These are phyloP conservation scores for Drosophila setifemur DNA, from an alignment of 1,140 invertebrate species.

Conservation along the genomic window DNA sequence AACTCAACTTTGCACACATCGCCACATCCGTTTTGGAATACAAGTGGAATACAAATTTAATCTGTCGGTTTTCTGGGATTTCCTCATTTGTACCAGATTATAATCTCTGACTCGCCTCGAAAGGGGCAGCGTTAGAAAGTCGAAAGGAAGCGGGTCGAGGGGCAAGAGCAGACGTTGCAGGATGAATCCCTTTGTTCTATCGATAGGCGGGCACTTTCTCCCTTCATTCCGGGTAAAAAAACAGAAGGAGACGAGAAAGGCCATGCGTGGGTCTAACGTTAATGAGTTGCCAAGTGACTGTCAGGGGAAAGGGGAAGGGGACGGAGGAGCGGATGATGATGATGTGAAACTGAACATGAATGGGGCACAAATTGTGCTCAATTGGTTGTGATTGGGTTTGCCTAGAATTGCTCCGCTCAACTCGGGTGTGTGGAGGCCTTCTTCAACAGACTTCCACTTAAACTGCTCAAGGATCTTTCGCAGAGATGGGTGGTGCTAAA, in stretches of 20 bases:
- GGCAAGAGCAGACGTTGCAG: neutral
- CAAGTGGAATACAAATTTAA: constrained; percentile 76
- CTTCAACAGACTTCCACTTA: constrained; percentile 32
- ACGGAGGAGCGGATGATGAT: constrained; percentile 2
- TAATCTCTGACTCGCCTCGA: constrained; percentile 37
- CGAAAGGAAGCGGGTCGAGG: neutral
- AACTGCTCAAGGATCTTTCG: neutral
- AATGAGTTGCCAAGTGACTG: constrained; percentile 66
- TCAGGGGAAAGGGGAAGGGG: neutral
- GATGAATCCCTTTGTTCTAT: constrained; percentile 45
- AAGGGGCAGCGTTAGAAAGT: neutral
- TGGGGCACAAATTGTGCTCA: constrained; percentile 45
- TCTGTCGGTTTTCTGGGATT: constrained; percentile 74
- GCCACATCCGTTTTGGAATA: constrained; percentile 55
- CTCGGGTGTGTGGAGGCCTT: neutral
- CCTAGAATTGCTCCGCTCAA: neutral
- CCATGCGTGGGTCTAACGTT: constrained; percentile 37
- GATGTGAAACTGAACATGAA: constrained; percentile 41
- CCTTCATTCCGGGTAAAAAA: constrained; percentile 17
- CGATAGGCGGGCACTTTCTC: constrained; percentile 48
- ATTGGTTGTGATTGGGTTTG: constrained; percentile 48
- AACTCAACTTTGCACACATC: constrained; percentile 66
- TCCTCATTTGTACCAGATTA: constrained; percentile 75
- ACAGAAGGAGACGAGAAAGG: constrained; percentile 17
- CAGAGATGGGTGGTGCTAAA: neutral